A percentile compares a stretch with the other conserved stretches of the same genome.
phyloP scores from a whole-genome alignment of 2,113 vertebrate genomes.

The Megaceryle maxima region DNA sequence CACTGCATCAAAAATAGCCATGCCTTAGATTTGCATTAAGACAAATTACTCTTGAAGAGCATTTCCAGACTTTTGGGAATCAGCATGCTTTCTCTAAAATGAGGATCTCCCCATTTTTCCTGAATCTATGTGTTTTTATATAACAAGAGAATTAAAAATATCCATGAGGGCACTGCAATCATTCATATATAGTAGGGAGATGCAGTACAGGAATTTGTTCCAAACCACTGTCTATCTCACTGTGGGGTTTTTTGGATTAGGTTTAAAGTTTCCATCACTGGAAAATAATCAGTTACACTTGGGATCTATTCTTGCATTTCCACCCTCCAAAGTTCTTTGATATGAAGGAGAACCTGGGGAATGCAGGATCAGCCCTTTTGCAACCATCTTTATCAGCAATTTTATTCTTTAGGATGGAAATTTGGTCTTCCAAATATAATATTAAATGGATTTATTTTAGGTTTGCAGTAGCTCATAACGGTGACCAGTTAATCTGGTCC shows the following conservation, averaged over 20 bases:
- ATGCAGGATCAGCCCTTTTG: not conserved
- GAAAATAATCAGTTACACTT: constrained; percentile 34
- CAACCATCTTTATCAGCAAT: not conserved
- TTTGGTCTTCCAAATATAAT: not conserved
- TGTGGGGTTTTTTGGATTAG: constrained; percentile 27
- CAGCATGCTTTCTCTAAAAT: constrained; percentile 37
- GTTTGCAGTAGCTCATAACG: not conserved
- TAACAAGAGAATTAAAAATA: constrained; percentile 54
- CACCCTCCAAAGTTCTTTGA: not conserved
- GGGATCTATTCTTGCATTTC: not conserved
- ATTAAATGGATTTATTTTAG: not conserved
- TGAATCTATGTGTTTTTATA: constrained; percentile 21
- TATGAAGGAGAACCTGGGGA: not conserved
- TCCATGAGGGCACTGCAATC: constrained; percentile 6
- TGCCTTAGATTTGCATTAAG: not conserved
- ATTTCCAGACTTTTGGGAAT: constrained; percentile 40
- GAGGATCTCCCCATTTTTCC: constrained; percentile 25
- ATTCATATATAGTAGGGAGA: not conserved
- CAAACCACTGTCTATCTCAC: constrained; percentile 53
- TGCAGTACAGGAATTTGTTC: constrained; percentile 38
- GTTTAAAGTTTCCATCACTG: constrained; percentile 29
- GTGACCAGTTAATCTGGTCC: not conserved
- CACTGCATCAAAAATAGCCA: constrained; percentile 41
- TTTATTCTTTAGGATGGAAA: not conserved
- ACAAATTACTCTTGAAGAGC: not conserved